Evolutionary conservation across 2,888 invertebrate species (phyloP), one percentile per base, ranked within the genome.

Genomic region (Caprella mutica): DNA sequence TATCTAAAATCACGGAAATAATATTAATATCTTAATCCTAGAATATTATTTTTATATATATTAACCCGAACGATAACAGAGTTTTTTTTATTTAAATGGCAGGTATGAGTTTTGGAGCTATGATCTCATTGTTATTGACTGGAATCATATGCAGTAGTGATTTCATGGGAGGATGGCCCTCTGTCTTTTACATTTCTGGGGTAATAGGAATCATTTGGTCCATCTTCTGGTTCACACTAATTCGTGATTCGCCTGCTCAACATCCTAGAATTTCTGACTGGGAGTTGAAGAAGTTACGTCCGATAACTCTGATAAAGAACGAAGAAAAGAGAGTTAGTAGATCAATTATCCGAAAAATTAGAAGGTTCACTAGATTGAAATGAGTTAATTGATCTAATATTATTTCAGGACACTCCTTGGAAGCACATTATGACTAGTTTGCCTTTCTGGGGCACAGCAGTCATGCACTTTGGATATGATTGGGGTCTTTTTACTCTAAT

Each of bases 121-220:
- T 74, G 3, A 55, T 80, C 6, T 77, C 78, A 0, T 78, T 78
- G 65, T 80, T 81, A 0, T 61, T 81, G 23, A 75, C 78, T 3
- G 79, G 77, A 23, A 71, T 76, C 19, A 69, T 83, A 5, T 81
- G 81, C 68, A 71, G 76, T 58, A 75, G 75, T 55, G 23, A 23
- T n/a, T 52, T 58, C 43, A 50, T 62, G 12, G 77, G 76, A 8
- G 79, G 81, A 14, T 82, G 82, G 82, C 75, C 77, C 2, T 74
- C 75, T 12, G 77, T 80, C 5, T 82, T 81, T 70, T 81, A 81
- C 69, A 70, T 77, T 9, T 70, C 80, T 52, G 65, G 65, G 9
- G 67, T 69, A 8, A 61, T 72, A 12, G 76, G 76, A 29, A 52
- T 75, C 4, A 27, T 76, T 8, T 77, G 77, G 75, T 71, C 74